Evolutionary conservation across 2,888 invertebrate genomes (phyloP).

Genomic region (Caenorhabditis sp.): DNA sequence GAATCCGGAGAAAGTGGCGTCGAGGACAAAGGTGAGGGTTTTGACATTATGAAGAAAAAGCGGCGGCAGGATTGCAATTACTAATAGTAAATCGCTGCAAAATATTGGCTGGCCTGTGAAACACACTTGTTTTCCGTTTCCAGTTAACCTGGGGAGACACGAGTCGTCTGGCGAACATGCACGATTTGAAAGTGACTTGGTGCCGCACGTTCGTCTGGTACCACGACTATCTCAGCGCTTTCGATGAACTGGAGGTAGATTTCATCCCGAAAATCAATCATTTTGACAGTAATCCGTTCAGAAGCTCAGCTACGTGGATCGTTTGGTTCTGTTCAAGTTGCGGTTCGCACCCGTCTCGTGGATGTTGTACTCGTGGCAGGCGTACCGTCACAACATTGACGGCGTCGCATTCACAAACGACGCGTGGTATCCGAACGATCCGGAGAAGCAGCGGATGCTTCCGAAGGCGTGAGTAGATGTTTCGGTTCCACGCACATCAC

Average conservation of each 20-base stretch:
- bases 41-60: no score
- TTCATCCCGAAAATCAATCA: no score
- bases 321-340: constrained; percentile 49
- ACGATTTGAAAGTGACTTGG: constrained; percentile 64
- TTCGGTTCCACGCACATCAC: no score
- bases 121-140: neutral
- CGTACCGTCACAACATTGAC: constrained; percentile 41
- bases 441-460: constrained; percentile 51
- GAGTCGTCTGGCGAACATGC: constrained; percentile 51
- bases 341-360: constrained; percentile 64
- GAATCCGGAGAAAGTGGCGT: constrained; percentile 60
- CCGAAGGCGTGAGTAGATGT: constrained; percentile 58
- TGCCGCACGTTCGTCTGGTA: constrained; percentile 66
- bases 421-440: constrained; percentile 62
- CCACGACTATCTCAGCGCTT: constrained; percentile 57
- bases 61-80: no score
- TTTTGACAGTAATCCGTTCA: constrained; percentile 10
- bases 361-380: constrained; percentile 58
- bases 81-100: neutral
- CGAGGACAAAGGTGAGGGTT: constrained; percentile 56
- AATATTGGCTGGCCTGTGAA: neutral
- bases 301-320: constrained; percentile 51
- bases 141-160: constrained; percentile 58
- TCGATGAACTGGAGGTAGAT: constrained; percentile 58
- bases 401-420: constrained; percentile 67